A percentile compares a stretch with the other conserved stretches of the same genome.
Conservation (phyloP, 2,113 vertebrate species). For the Pygoscelis antarcticus region DNA sequence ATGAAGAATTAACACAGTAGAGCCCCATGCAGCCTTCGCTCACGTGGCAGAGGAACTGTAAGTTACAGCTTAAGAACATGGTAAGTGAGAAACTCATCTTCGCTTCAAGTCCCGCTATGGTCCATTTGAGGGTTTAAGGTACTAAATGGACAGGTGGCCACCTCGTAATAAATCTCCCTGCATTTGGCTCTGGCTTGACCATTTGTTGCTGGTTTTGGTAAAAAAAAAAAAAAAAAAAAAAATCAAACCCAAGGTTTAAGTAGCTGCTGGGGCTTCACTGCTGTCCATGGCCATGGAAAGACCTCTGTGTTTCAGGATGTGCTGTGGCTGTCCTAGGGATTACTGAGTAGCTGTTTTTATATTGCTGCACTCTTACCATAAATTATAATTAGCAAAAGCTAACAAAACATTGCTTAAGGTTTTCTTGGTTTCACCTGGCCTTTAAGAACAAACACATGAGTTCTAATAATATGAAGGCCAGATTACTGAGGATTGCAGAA, state of each 20-base stretch:
- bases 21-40: background rate
- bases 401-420: background rate
- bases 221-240: background rate
- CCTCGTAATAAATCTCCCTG: background rate
- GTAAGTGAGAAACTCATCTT: background rate
- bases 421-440: background rate
- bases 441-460: background rate
- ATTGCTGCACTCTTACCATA: background rate
- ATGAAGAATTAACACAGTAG: background rate
- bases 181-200: background rate
- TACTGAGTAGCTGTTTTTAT: background rate
- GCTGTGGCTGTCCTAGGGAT: background rate
- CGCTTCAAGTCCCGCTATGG: background rate
- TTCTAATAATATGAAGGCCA: background rate
- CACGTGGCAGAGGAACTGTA: background rate
- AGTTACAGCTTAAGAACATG: background rate
- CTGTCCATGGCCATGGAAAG: background rate
- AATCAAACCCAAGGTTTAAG: background rate
- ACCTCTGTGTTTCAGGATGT: background rate
- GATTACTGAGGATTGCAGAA: background rate
- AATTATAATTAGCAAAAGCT: background rate
- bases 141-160: background rate
- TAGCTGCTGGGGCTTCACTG: background rate
- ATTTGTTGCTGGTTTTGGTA: background rate
- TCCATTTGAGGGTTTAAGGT: background rate